phyloP scores from a whole-genome alignment of 2,113 vertebrate genomes.

The Psephotus haematonotus region DNA sequence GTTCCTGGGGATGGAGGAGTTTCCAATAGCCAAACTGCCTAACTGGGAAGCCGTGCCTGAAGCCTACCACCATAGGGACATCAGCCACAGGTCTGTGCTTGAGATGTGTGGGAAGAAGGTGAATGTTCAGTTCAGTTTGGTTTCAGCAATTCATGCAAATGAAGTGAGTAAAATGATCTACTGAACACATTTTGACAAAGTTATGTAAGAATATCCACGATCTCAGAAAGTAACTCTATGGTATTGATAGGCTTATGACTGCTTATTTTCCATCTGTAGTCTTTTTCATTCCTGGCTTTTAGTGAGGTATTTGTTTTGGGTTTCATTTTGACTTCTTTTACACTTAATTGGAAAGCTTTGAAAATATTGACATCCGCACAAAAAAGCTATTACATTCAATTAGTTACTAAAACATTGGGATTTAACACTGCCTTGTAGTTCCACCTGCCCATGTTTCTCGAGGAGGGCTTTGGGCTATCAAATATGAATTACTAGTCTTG shows the following conservation, averaged over 20 bases:
- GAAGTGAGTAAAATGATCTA: rapidly evolving
- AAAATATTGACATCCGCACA: neutral
- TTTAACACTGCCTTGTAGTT: neutral
- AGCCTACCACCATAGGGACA: neutral
- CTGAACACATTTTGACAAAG: neutral
- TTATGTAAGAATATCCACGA: neutral
- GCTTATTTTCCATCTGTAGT: neutral
- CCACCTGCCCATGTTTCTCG: rapidly evolving
- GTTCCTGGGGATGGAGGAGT: neutral
- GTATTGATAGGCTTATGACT: rapidly evolving
- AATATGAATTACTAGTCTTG: neutral
- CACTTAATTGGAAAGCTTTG: neutral
- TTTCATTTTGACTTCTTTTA: neutral
- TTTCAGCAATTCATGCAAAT: neutral
- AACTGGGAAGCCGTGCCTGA: neutral
- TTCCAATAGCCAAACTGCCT: neutral
- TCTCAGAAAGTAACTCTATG: neutral
- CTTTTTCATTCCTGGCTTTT: neutral
- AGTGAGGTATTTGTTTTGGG: neutral
- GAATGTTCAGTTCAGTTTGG: rapidly evolving
- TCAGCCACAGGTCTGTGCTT: no score
- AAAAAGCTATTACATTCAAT: neutral
- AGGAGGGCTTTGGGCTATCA: neutral
- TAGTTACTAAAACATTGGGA: rapidly evolving
- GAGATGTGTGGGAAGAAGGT: neutral